phyloP scores from a whole-genome alignment of 2,113 vertebrate genomes.

The Neotragus pygmaeus region DNA sequence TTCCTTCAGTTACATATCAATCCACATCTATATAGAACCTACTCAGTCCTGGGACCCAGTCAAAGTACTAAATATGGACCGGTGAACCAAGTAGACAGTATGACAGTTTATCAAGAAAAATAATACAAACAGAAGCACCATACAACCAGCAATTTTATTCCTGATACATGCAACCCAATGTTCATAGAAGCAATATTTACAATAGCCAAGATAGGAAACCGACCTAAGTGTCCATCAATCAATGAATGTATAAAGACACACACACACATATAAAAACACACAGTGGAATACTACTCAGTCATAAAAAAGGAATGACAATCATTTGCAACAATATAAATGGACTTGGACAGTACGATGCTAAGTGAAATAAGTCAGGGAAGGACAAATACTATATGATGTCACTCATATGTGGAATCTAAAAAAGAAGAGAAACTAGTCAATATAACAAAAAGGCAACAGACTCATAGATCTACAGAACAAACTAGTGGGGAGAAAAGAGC shows the following conservation, averaged over 20 bases:
- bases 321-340: not conserved
- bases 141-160: not conserved
- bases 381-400: not conserved
- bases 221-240: not conserved
- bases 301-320: not conserved
- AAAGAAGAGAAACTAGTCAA: not conserved
- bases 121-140: not conserved
- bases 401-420: not conserved
- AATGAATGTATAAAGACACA: not conserved
- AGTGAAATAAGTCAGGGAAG: not conserved
- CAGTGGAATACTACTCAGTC: not conserved
- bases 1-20: not conserved
- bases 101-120: not conserved
- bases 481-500: not conserved
- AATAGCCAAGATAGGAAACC: not conserved
- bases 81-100: not conserved
- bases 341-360: not conserved
- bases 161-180: not conserved
- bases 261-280: not conserved
- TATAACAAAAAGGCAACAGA: not conserved
- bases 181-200: not conserved
- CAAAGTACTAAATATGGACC: not conserved
- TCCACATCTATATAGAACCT: not conserved
- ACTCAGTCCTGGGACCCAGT: not conserved
- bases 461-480: not conserved